Evolutionary conservation across 1,140 invertebrate species (phyloP), one percentile per base, ranked within the genome.

Genomic region (Drosophila ficusphila): DNA sequence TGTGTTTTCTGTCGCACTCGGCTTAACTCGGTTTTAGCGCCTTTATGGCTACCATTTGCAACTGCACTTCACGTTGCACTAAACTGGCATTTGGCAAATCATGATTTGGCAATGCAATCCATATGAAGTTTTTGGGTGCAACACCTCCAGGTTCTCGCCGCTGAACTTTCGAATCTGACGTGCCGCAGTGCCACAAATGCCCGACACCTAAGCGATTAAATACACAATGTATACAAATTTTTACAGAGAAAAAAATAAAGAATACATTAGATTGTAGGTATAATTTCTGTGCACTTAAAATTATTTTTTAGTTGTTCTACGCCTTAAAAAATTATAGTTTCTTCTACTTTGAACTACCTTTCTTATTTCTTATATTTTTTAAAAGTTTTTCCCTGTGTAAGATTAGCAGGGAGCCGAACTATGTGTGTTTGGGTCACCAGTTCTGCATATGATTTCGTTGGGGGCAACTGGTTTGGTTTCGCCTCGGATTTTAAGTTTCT

Each of bases 91-190:
- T 79, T 86, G 56, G 58, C 44, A 56, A 36, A 79, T 70, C 75
- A 79, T 61, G 72, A 72, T 72, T 46, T 19, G 42, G 11, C 49
- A 34, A 42, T 31, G 11, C 49, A 34, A 42, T 31, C 4, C 18
- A 18, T 41, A 19, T 44, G 27, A 58, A 14, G 9, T 54, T 64
- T 70, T 23, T 56, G 18, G 54, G 49, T 48, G 65, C 74, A 64
- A 71, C 76, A 58, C 53, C 41, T 79, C 47, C 12, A 21, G 18
- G 31, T 44, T 44, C 39, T 46, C 29, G 46, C 25, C 42, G 67
- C 56, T 85, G 79, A 85, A 86, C 76, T 85, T 85, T 85, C 76
- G 67, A 86, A 79, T 68, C 81, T 76, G 41, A 69, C 81, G 76
- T 86, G 79, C 56, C 38, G 47, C 58, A 56, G 46, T 76, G 72